Evolutionary conservation across 2,113 vertebrate genomes (phyloP), one percentile per base, ranked within the genome.

Genomic region (Barbus barbus): DNA sequence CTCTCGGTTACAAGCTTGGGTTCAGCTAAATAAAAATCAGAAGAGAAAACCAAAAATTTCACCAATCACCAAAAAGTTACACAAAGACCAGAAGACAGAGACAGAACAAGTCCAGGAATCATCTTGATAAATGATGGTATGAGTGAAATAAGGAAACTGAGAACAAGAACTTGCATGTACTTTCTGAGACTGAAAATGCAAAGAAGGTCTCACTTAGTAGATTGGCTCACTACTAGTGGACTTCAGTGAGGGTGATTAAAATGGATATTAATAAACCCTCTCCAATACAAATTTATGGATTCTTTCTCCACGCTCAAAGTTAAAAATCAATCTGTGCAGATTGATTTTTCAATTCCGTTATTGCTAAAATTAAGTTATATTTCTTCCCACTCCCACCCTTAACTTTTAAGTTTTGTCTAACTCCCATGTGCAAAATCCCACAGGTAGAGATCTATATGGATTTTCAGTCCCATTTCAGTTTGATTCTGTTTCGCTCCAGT

Each of bases 1-100:
- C 96, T 96, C 87, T 95, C 97, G 91, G n/a, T n/a, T 60, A 61
- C 36, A 74, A 44, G 31, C 51, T 60, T 83, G 53, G 46, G 22
- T 33, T 75, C 72, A 36, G 73, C 60, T 77, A 75, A 18, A 31
- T 41, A 76, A 44, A 38, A 3, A 65, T 81, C 18, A 85, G 73
- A 86, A 1, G 87, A n/a, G 78, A 65, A 51, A 56, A 26, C 67
- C n/a, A n/a, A 12, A 44, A 3, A 36, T 4, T 36, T 36, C n/a
- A n/a, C 38, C 9, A 38, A 7, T 46, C 12, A 16, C 14, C 38
- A 9, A 41, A 38, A 38, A 20, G 9, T 16, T 33, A 33, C 65
- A 36, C 7, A 11, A 67, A 67, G 33, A 22, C 18, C 9, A 36
- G 4, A 69, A 33, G 26, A 63, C 26, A 63, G 0, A 14, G 13